These are phyloP conservation scores for Acromyrmex echinatior DNA, from an alignment of 1,140 invertebrate species.

Conservation along the genomic window DNA sequence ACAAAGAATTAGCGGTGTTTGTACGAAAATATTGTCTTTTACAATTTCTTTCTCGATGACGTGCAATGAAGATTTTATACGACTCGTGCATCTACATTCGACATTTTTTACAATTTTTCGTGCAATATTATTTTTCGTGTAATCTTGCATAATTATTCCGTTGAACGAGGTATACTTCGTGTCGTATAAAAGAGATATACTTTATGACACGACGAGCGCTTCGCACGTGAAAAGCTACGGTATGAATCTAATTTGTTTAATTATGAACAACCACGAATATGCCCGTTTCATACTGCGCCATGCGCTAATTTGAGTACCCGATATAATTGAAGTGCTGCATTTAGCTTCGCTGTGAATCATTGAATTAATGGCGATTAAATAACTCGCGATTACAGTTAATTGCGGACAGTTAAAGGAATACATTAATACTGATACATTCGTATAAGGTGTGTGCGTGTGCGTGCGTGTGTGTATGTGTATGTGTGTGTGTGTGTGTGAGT, in stretches of 20 bases:
- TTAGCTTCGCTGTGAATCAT: slow-evolving; percentile 35
- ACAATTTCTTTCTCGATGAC: not conserved
- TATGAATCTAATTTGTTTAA: slow-evolving; percentile 46
- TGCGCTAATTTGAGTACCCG: slow-evolving; percentile 65
- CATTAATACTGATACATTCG: slow-evolving; percentile 29
- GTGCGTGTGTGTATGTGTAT: no score
- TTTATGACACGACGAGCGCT: not conserved
- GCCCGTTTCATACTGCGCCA: slow-evolving; percentile 5
- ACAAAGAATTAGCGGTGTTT: slow-evolving; percentile 4
- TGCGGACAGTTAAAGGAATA: slow-evolving; percentile 44
- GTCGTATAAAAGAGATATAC: no score
- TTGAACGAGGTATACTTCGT: not conserved
- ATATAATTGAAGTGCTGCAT: slow-evolving; percentile 50
- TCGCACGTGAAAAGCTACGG: slow-evolving; percentile 18
- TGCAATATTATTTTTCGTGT: not conserved
- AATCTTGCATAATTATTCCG: slow-evolving; percentile 20
- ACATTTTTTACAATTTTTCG: no score
- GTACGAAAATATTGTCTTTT: not conserved
- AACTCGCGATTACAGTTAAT: slow-evolving; percentile 56
- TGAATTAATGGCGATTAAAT: slow-evolving; percentile 56
- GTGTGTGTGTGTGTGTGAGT: no score
- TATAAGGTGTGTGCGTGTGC: not conserved
- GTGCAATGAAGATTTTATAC: not conserved
- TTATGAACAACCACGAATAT: slow-evolving; percentile 42
- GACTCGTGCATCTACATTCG: not conserved